These are phyloP conservation scores for Dipus sagitta DNA, from an alignment of 2,797 vertebrate genomes.

Conservation along the genomic window DNA sequence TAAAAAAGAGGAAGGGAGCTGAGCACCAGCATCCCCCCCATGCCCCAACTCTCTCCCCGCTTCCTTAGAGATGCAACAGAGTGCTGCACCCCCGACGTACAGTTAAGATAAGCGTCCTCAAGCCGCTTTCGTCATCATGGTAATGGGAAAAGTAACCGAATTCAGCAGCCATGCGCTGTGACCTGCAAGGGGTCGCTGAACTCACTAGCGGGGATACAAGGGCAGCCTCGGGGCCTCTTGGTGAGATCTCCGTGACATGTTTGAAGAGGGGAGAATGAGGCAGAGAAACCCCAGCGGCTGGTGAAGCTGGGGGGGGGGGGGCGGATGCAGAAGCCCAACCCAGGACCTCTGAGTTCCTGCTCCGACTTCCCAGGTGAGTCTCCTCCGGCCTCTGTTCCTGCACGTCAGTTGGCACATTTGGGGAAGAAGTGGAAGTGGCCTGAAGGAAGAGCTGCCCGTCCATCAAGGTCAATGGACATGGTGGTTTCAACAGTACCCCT, in stretches of 20 bases:
- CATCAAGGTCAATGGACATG: fast-evolving
- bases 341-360: fast-evolving
- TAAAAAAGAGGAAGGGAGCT: background rate
- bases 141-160: background rate
- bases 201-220: background rate
- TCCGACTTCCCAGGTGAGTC: background rate
- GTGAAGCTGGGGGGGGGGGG: no score
- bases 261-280: background rate
- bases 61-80: background rate
- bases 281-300: background rate
- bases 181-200: background rate
- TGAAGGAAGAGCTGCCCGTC: background rate
- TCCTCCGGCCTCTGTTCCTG: no score
- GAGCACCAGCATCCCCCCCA: background rate
- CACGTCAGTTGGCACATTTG: fast-evolving
- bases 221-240: no score
- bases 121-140: background rate
- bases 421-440: no score
- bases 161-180: background rate
- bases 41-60: background rate
- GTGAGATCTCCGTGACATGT: no score
- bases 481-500: fast-evolving
- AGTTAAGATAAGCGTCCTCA: background rate
- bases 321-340: fast-evolving
- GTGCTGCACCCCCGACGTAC: background rate